Evolutionary conservation across 1,140 invertebrate species (phyloP).

Genomic region (Agrypnia vestita): DNA sequence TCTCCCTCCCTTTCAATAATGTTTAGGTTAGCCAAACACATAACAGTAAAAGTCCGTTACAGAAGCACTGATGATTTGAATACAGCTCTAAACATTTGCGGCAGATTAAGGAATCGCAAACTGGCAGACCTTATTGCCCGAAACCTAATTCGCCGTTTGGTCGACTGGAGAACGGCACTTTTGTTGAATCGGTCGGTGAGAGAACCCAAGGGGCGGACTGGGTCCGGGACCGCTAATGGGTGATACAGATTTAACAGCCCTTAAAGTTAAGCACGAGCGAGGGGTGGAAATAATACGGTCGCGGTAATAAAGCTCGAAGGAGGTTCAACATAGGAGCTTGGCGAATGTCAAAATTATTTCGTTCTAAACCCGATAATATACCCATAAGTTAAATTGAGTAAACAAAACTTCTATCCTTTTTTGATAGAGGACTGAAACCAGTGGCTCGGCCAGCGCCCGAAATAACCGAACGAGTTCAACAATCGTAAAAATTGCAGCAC

Average conservation of each 20-base stretch:
- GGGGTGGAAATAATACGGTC: background rate
- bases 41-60: slow-evolving; percentile 32
- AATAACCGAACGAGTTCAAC: no score
- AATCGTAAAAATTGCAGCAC: no score
- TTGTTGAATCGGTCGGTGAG: slow-evolving; percentile 25
- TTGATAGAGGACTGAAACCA: no score
- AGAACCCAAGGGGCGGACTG: background rate
- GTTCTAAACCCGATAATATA: no score
- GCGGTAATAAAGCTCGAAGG: no score
- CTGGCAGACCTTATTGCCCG: slow-evolving; percentile 41
- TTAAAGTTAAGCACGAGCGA: slow-evolving; percentile 46
- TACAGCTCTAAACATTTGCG: slow-evolving; percentile 42
- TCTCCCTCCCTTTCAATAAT: slow-evolving; percentile 5
- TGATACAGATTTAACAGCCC: slow-evolving; percentile 55
- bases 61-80: slow-evolving; percentile 25
- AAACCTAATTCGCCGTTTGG: slow-evolving; percentile 43
- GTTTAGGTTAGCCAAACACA: slow-evolving; percentile 4
- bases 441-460: no score
- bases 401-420: no score
- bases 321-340: no score
- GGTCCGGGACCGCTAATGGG: slow-evolving; percentile 43
- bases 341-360: no score
- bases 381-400: no score
- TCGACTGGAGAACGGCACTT: slow-evolving; percentile 39
- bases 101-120: slow-evolving; percentile 46